Conservation (phyloP, 2,797 vertebrate species). For the Rhabdomys pumilio region DNA sequence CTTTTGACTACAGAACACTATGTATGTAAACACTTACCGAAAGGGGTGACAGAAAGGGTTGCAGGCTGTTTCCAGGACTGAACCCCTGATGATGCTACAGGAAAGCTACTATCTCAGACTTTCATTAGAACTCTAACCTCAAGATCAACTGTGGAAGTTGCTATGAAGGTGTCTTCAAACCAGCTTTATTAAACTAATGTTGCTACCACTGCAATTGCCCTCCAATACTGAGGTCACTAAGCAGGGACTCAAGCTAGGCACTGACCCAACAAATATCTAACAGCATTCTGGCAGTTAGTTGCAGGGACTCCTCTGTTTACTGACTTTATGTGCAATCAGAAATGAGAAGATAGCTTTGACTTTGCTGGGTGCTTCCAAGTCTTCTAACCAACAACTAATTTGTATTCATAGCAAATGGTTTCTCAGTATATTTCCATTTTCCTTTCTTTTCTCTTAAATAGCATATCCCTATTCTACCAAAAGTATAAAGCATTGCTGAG, state of each 20-base stretch:
- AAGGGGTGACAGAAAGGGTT: background rate
- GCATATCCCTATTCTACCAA: background rate
- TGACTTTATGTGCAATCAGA: background rate
- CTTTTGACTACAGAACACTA: slow-evolving; percentile 27
- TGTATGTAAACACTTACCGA: slow-evolving; percentile 24
- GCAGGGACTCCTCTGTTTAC: background rate
- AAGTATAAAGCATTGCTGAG: background rate
- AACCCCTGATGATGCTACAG: background rate
- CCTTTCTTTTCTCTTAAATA: background rate
- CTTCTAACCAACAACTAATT: background rate
- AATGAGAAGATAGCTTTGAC: background rate
- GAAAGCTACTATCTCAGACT: background rate
- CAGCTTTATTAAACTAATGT: background rate
- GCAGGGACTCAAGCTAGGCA: background rate
- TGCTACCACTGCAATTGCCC: background rate
- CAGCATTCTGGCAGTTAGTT: background rate
- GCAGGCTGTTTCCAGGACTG: background rate
- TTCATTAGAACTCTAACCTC: background rate
- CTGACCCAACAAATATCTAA: background rate
- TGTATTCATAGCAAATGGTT: background rate
- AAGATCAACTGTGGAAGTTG: background rate
- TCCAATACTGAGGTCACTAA: background rate
- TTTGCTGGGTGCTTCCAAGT: background rate
- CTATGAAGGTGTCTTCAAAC: too few species aligned
- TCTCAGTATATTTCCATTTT: background rate